These are phyloP conservation scores for Nudaria mundana DNA, from an alignment of 2,888 invertebrate genomes.

Conservation along the genomic window DNA sequence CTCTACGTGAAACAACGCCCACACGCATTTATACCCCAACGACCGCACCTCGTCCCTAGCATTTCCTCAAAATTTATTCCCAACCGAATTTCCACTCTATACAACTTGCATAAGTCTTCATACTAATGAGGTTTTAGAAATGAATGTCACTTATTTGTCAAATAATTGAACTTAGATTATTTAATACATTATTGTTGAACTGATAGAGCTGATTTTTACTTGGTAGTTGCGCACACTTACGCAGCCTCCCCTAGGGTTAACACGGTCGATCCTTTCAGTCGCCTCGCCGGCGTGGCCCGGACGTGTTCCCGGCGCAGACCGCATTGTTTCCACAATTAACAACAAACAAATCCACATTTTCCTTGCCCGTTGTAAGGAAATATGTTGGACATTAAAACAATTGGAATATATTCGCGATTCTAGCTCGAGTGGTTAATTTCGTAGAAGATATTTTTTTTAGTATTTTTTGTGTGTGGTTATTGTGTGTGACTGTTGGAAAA, in stretches of 20 bases:
- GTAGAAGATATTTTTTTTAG: slow-evolving; percentile 48
- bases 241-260: slow-evolving; percentile 77
- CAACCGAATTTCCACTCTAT: slow-evolving; percentile 39
- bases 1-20: slow-evolving; percentile 61
- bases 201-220: slow-evolving; percentile 36
- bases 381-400: slow-evolving; percentile 44
- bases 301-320: slow-evolving; percentile 56
- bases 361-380: slow-evolving; percentile 66
- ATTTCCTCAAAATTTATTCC: slow-evolving; percentile 35
- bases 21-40: slow-evolving; percentile 52
- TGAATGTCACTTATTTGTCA: slow-evolving; percentile 44
- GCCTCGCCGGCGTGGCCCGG: slow-evolving; percentile 74
- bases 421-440: slow-evolving; percentile 70
- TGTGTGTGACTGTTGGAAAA: slow-evolving; percentile 6
- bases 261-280: slow-evolving; percentile 78
- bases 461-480: slow-evolving; percentile 27
- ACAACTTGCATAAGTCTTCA: slow-evolving; percentile 29
- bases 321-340: slow-evolving; percentile 43
- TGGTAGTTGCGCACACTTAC: slow-evolving; percentile 54
- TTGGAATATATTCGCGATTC: slow-evolving; percentile 63
- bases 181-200: slow-evolving; percentile 40
- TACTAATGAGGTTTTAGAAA: slow-evolving; percentile 45
- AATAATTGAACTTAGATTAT: slow-evolving; percentile 31
- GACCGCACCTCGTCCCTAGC: slow-evolving; percentile 64
- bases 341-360: slow-evolving; percentile 60